phyloP scores from a whole-genome alignment of 2,113 vertebrate genomes.

The Chrysochloris asiatica region DNA sequence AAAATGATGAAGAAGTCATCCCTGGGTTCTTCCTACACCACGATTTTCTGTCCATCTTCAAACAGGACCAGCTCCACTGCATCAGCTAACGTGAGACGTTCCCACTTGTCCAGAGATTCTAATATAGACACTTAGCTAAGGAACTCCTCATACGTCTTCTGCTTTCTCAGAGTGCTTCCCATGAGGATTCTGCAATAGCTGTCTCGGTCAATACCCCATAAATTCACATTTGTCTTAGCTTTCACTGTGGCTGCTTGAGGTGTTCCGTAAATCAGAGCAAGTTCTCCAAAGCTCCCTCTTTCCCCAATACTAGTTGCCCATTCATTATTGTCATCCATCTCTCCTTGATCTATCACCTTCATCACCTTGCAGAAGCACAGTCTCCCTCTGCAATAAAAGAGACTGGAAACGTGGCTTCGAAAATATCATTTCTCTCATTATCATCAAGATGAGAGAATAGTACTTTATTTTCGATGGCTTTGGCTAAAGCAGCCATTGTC shows the following conservation, averaged over 20 bases:
- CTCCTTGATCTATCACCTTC: constrained; percentile 99
- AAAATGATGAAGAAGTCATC: constrained; percentile 99
- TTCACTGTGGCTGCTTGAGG: constrained; percentile 96
- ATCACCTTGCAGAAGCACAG: constrained; percentile 98
- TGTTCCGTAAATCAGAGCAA: constrained; percentile 98
- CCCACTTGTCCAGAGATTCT: constrained; percentile 99
- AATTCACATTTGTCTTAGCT: constrained; percentile 97
- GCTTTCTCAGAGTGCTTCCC: constrained; percentile 98
- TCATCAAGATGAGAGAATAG: constrained; percentile 98
- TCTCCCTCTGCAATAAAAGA: constrained; percentile 98
- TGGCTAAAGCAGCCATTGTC: constrained; percentile 98
- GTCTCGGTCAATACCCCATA: constrained; percentile 99
- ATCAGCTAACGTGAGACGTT: constrained; percentile 97
- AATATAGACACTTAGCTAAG: constrained; percentile 99
- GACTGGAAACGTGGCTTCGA: constrained; percentile 98
- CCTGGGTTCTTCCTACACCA: constrained; percentile 98
- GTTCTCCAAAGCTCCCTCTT: constrained; percentile 97
- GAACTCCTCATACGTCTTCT: constrained; percentile 99
- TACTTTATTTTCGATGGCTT: constrained; percentile 99
- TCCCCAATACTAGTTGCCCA: constrained; percentile 98
- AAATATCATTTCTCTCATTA: constrained; percentile 99
- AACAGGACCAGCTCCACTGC: constrained; percentile 97
- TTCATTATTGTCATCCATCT: constrained; percentile 99
- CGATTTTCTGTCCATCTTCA: constrained; percentile 98
- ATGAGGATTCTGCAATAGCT: constrained; percentile 99